A percentile compares a stretch with the other conserved stretches of the same genome.
These are phyloP conservation scores for Ploceus nigricollis DNA, from an alignment of 2,113 vertebrate species.

Conservation along the genomic window DNA sequence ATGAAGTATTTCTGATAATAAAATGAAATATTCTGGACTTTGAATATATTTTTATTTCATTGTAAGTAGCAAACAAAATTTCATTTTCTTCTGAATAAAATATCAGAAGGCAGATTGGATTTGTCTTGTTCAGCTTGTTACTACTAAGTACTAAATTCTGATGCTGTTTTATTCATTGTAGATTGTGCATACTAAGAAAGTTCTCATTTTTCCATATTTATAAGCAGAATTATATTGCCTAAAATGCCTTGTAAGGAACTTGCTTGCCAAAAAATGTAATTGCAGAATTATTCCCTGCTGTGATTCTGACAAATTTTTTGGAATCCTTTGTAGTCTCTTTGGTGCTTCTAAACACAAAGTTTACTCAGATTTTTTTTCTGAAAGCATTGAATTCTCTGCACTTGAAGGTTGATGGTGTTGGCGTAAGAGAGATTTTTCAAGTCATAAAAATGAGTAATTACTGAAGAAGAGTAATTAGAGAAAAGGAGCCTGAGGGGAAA, in stretches of 20 bases:
- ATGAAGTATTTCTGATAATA: background rate
- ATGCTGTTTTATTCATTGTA: background rate
- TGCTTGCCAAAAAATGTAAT: background rate
- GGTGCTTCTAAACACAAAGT: background rate
- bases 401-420: background rate
- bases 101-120: background rate
- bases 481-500: constrained; percentile 47
- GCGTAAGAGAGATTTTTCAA: background rate
- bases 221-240: background rate
- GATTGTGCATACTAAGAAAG: background rate
- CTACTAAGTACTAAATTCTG: background rate
- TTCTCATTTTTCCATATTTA: constrained; percentile 35
- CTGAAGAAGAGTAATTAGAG: constrained; percentile 50
- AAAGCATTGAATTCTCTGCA: background rate
- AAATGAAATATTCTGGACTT: background rate
- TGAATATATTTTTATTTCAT: constrained; percentile 1
- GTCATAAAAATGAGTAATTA: constrained; percentile 46
- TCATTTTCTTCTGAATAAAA: constrained; percentile 17
- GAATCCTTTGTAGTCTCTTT: background rate
- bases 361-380: background rate
- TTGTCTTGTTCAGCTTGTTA: background rate
- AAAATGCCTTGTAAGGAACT: constrained; percentile 2
- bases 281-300: background rate
- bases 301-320: background rate
- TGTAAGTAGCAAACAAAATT: constrained; percentile 14